phyloP scores from a whole-genome alignment of 2,797 vertebrate genomes.

The Muraenolepis orangiensis region DNA sequence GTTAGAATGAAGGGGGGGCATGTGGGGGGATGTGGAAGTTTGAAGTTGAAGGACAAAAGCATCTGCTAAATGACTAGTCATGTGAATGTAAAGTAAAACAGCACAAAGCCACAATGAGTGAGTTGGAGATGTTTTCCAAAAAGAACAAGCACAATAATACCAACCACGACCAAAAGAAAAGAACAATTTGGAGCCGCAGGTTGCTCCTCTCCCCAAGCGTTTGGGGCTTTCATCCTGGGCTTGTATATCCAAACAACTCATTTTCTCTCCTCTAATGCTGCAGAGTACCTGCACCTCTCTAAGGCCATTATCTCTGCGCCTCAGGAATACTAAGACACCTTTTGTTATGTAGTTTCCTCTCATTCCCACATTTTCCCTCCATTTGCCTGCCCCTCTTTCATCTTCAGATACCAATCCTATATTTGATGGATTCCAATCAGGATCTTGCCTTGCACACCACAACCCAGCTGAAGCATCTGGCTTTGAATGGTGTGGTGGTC shows the following conservation, averaged over 20 bases:
- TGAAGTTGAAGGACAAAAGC: too few species aligned
- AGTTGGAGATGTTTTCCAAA: constrained; percentile 29
- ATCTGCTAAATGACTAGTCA: too few species aligned
- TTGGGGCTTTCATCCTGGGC: constrained; percentile 28
- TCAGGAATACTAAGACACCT: neutral
- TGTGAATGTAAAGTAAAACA: neutral
- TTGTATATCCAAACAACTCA: constrained; percentile 23
- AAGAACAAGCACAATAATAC: constrained; percentile 20
- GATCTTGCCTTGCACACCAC: neutral
- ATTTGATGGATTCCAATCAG: neutral
- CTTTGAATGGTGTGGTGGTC: neutral
- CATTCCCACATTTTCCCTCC: neutral
- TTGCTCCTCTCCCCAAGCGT: constrained; percentile 1
- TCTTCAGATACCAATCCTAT: neutral
- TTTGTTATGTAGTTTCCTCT: neutral
- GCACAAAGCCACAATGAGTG: neutral
- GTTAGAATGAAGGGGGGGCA: neutral
- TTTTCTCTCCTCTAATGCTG: constrained; percentile 15
- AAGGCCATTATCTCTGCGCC: neutral
- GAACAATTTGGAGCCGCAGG: neutral
- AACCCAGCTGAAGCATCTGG: neutral
- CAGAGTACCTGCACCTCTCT: neutral
- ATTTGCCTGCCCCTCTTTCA: neutral
- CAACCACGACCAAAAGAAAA: neutral
- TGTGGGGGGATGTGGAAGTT: too few species aligned